These are phyloP conservation scores for Peromyscus nudipes DNA, from an alignment of 2,797 vertebrate genomes.

Conservation along the genomic window DNA sequence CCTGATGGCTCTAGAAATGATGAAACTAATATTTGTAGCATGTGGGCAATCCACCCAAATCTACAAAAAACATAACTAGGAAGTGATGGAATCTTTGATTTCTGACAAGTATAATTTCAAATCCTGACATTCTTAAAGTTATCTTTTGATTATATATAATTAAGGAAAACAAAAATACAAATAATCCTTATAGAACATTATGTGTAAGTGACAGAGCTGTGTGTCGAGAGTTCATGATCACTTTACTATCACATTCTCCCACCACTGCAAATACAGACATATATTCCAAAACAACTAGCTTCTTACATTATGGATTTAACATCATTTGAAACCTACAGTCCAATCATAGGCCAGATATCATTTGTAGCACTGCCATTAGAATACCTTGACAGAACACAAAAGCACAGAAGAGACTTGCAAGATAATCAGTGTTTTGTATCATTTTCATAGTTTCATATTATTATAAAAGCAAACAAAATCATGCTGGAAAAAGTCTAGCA, in stretches of 20 bases:
- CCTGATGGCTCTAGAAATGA: slow-evolving; percentile 35
- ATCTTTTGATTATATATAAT: neutral
- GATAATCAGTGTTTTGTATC: neutral
- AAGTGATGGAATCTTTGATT: neutral
- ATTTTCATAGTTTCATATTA: slow-evolving; percentile 24
- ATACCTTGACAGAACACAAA: neutral
- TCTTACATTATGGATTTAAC: neutral
- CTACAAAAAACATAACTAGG: slow-evolving; percentile 12
- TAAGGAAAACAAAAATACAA: slow-evolving; percentile 13
- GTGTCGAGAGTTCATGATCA: neutral
- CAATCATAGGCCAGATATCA: neutral
- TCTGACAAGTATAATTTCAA: neutral
- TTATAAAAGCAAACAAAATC: slow-evolving; percentile 26
- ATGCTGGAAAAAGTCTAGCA: slow-evolving; percentile 14
- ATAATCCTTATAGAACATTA: neutral
- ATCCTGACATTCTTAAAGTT: slow-evolving; percentile 17
- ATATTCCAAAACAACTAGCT: neutral
- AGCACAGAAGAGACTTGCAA: neutral
- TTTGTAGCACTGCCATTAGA: neutral
- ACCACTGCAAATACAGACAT: neutral
- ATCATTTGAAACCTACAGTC: neutral
- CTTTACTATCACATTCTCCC: neutral
- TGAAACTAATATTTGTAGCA: neutral
- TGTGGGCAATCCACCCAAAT: neutral
- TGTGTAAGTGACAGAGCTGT: neutral